A percentile compares a stretch with the other conserved stretches of the same genome.
phyloP scores from a whole-genome alignment of 2,888 invertebrate species.

The Adelphocoris suturalis region DNA sequence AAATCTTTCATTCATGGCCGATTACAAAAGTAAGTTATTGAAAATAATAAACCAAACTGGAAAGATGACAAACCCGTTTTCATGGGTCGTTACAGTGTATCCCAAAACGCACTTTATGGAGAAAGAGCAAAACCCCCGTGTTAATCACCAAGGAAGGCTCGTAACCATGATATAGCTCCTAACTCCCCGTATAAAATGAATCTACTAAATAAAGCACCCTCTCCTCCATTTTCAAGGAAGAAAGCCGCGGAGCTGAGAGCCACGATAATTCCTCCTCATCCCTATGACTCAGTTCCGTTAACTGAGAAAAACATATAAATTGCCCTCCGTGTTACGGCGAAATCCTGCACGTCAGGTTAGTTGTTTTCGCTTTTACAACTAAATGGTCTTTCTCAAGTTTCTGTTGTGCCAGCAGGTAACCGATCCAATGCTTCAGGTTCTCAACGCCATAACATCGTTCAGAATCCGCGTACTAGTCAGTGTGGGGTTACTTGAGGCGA shows the following conservation, averaged over 20 bases:
- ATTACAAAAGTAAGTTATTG: no score
- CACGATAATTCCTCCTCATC: not conserved
- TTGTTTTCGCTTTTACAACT: not conserved
- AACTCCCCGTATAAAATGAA: not conserved
- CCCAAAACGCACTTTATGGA: no score
- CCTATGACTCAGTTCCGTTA: not conserved
- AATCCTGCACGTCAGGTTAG: not conserved
- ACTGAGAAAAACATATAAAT: slow-evolving; percentile 24
- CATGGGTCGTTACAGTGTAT: no score
- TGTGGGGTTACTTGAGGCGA: no score
- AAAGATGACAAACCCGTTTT: no score
- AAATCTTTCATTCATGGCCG: no score
- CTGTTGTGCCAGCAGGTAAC: no score
- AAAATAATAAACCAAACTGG: no score
- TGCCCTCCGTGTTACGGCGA: not conserved
- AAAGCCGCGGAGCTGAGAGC: not conserved
- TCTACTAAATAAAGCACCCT: not conserved
- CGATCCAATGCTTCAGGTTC: no score
- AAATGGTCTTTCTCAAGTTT: no score
- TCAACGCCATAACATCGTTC: no score
- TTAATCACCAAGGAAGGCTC: not conserved
- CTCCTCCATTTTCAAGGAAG: not conserved
- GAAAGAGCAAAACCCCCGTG: not conserved
- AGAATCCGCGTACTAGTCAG: no score
- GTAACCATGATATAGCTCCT: not conserved